A percentile compares a stretch with the other conserved stretches of the same genome.
Evolutionary conservation across 2,797 vertebrate species (phyloP).

Genomic region (Tokudaia tokunoshimensis): DNA sequence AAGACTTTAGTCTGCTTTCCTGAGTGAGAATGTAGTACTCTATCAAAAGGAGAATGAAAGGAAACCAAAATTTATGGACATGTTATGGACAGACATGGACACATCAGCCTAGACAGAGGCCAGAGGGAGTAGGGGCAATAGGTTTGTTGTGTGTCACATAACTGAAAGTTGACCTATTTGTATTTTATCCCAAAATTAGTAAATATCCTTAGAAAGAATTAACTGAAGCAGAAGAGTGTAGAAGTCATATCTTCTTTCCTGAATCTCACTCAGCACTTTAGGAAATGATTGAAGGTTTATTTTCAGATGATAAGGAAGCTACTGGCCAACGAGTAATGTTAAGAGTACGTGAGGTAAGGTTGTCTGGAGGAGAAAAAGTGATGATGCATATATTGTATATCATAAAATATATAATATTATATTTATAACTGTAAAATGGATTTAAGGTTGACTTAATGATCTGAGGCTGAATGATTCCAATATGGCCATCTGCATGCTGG

Average conservation of each 20-base stretch:
- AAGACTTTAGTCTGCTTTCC: neutral
- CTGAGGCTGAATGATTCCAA: neutral
- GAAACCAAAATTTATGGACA: neutral
- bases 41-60: neutral
- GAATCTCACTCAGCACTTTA: conserved; percentile 42
- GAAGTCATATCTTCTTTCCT: neutral
- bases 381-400: neutral
- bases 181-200: neutral
- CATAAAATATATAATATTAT: too few species aligned
- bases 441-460: neutral
- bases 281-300: neutral
- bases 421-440: neutral
- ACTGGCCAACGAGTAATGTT: neutral
- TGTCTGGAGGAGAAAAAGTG: neutral
- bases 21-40: neutral
- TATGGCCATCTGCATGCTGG: neutral
- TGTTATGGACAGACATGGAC: neutral
- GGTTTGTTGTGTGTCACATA: neutral
- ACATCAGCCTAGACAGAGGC: neutral
- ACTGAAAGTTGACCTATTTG: neutral
- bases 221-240: neutral
- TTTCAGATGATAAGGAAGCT: neutral
- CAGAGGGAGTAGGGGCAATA: neutral
- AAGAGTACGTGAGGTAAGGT: neutral
- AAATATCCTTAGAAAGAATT: neutral